Conservation (phyloP, 1,140 invertebrate genomes). For the Drosophila lacteicornis region DNA sequence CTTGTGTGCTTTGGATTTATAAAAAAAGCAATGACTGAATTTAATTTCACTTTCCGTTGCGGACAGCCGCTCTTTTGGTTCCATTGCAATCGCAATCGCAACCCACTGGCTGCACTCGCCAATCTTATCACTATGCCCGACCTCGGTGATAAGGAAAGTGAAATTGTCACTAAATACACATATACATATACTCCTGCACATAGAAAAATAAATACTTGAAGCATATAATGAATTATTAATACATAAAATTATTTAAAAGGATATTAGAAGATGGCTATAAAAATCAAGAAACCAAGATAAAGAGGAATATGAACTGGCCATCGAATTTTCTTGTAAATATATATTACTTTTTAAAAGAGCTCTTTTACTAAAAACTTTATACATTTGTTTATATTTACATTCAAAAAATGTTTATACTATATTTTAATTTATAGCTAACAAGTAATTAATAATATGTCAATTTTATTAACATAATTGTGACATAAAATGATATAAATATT, state of each 20-base stretch:
- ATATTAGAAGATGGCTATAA: too few species aligned
- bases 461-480: not conserved
- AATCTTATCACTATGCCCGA: slow-evolving; percentile 69
- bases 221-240: not conserved
- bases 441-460: not conserved
- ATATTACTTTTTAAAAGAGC: too few species aligned
- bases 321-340: too few species aligned
- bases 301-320: too few species aligned
- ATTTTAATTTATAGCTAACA: not conserved
- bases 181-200: not conserved
- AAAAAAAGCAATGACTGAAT: slow-evolving; percentile 70
- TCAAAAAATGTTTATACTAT: not conserved
- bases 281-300: not conserved
- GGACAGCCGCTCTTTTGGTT: slow-evolving; percentile 4
- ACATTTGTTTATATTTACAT: not conserved
- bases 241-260: not conserved
- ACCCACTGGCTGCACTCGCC: slow-evolving; percentile 56
- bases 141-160: slow-evolving; percentile 77
- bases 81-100: slow-evolving; percentile 56
- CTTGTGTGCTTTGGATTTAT: slow-evolving; percentile 22
- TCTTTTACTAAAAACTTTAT: too few species aligned
- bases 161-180: slow-evolving; percentile 45
- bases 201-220: not conserved
- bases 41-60: slow-evolving; percentile 40
- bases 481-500: too few species aligned